A percentile compares a stretch with the other conserved stretches of the same genome.
These are phyloP conservation scores for Perodicticus potto DNA, from an alignment of 2,797 vertebrate genomes.

Conservation along the genomic window DNA sequence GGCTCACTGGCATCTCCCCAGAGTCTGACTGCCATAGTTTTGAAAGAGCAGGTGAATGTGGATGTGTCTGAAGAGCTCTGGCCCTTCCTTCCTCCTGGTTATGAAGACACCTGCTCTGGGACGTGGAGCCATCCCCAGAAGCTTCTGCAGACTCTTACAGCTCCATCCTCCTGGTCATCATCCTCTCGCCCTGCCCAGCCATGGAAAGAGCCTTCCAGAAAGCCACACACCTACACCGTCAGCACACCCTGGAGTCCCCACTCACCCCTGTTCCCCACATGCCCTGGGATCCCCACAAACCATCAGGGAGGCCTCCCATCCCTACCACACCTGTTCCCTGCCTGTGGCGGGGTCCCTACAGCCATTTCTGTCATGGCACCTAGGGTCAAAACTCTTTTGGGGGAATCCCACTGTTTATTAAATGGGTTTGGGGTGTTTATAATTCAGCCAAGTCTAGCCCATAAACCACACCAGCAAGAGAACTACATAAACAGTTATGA, in stretches of 20 bases:
- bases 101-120: background rate
- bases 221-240: background rate
- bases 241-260: accelerated
- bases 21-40: background rate
- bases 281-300: background rate
- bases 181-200: background rate
- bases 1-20: background rate
- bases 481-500: constrained; percentile 55
- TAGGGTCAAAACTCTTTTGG: background rate
- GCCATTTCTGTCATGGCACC: background rate
- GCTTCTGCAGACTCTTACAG: background rate
- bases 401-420: background rate
- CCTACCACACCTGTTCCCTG: background rate
- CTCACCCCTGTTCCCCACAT: accelerated
- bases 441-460: constrained; percentile 6
- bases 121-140: background rate
- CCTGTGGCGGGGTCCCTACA: background rate
- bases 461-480: constrained; percentile 31
- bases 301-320: accelerated
- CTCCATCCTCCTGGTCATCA: background rate
- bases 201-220: background rate
- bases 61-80: no score
- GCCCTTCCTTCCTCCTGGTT: background rate
- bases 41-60: background rate
- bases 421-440: background rate